phyloP scores from a whole-genome alignment of 2,797 vertebrate genomes.

The Gallinago stenura region DNA sequence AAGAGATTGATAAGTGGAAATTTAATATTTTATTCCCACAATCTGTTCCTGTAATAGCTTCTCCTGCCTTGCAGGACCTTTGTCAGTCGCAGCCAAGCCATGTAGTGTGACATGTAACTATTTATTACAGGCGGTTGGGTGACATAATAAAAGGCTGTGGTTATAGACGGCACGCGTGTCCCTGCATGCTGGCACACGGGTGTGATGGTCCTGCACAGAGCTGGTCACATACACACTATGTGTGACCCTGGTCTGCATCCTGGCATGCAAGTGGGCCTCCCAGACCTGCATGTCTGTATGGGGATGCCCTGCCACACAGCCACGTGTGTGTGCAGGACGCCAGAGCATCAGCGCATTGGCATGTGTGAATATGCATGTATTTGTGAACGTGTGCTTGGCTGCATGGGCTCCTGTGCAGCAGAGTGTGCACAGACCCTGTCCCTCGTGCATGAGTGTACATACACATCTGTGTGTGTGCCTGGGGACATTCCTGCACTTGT shows the following conservation, averaged over 20 bases:
- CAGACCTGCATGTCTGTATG: neutral
- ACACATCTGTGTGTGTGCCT: neutral
- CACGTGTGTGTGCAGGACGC: rapidly evolving
- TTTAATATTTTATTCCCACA: slow-evolving; percentile 79
- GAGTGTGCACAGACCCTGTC: rapidly evolving
- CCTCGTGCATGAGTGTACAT: neutral
- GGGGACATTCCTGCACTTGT: neutral
- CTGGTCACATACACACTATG: neutral
- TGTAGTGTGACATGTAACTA: slow-evolving; percentile 36
- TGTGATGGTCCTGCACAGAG: neutral
- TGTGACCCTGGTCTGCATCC: neutral
- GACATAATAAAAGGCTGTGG: neutral
- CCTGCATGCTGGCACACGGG: neutral
- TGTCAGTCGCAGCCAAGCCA: slow-evolving; percentile 38
- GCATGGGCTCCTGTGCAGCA: neutral
- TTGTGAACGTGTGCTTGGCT: neutral
- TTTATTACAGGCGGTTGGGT: neutral
- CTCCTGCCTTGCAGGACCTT: slow-evolving; percentile 68
- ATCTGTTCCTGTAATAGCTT: slow-evolving; percentile 73
- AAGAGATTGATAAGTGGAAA: slow-evolving; percentile 73
- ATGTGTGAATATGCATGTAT: neutral
- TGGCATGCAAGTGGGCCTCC: neutral
- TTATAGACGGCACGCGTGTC: neutral
- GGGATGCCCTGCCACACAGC: neutral
- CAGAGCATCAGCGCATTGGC: too few relatives aligned